Evolutionary conservation across 1,140 invertebrate species (phyloP), one percentile per base, ranked within the genome.

Genomic region (Dendrolimus punctatus): DNA sequence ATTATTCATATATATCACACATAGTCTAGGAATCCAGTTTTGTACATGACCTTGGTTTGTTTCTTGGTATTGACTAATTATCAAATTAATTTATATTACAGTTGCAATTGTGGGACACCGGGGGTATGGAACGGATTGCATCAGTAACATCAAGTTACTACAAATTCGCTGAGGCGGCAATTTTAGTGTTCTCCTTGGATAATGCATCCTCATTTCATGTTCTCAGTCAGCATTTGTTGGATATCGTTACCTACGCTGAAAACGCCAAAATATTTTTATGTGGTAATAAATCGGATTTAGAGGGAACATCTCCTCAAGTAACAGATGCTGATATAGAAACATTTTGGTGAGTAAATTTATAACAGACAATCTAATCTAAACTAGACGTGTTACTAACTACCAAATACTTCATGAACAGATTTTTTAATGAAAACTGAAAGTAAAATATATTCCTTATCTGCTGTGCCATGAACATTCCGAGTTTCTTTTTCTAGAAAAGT

Each of bases 121-220:
- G 95, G 66, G 96, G 95, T 56, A 96, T 97, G 95, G 96, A 98
- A 87, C 90, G 96, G 77, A 95, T 97, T 41, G 95, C 95, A 38
- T 95, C 94, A n/a, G 94, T 98, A 6, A 97, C 95, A 4, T 96
- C 95, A 8, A 96, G 94, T 64, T 98, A 98, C 74, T 97, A 97
- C 71, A 97, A 97, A 88, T 96, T 96, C 88, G 94, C 95, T 7
- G 95, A 97, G 79, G 96, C 95, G 55, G 96, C 95, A 48, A 94
- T 98, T 64, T 85, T 97, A 46, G 95, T 97, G 0, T 98, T 96
- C 87, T 93, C 95, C 40, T 85, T 97, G 55, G 95, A 97, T 71
- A 97, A 96, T 89, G 91, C 94, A 4, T 93, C 95, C 41, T 96
- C 96, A 8, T 97, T 98, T 87, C 95, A 97, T 84, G 90, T 95